phyloP scores from a whole-genome alignment of 2,113 vertebrate species.

The Cavia aperea region DNA sequence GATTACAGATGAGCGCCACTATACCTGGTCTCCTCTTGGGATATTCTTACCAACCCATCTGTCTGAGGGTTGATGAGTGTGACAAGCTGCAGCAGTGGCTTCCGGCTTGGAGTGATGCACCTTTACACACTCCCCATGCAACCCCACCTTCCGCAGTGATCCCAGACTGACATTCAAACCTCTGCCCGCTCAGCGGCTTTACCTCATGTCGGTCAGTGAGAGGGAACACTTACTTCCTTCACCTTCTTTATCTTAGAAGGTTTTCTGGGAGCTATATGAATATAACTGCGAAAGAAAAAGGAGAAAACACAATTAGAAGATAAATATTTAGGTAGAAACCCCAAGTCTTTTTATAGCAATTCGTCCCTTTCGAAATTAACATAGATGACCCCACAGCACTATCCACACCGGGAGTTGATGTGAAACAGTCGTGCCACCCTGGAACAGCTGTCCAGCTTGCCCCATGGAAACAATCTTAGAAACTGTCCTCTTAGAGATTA shows the following conservation, averaged over 20 bases:
- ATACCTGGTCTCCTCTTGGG: background rate
- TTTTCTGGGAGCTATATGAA: slow-evolving; percentile 76
- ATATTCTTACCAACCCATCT: background rate
- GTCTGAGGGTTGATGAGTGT: background rate
- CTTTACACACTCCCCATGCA: background rate
- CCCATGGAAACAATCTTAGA: background rate
- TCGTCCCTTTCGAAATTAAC: background rate
- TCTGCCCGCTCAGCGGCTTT: background rate
- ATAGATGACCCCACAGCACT: too few species aligned
- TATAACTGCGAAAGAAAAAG: slow-evolving; percentile 72
- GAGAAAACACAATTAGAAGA: slow-evolving; percentile 35
- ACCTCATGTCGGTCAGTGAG: background rate
- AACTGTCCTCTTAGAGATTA: background rate
- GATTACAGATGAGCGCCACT: background rate
- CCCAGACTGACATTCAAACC: background rate
- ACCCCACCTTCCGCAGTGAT: background rate
- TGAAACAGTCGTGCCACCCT: accelerated
- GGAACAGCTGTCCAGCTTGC: accelerated
- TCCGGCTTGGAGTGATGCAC: background rate
- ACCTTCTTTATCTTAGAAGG: slow-evolving; percentile 74
- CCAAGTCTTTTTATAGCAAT: background rate
- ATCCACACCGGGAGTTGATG: background rate
- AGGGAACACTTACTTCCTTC: slow-evolving; percentile 72
- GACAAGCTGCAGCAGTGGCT: background rate
- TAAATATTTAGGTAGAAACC: background rate